A percentile compares a stretch with the other conserved stretches of the same genome.
These are phyloP conservation scores for Cryptophagus acutangulus DNA, from an alignment of 2,888 invertebrate genomes.

Conservation along the genomic window DNA sequence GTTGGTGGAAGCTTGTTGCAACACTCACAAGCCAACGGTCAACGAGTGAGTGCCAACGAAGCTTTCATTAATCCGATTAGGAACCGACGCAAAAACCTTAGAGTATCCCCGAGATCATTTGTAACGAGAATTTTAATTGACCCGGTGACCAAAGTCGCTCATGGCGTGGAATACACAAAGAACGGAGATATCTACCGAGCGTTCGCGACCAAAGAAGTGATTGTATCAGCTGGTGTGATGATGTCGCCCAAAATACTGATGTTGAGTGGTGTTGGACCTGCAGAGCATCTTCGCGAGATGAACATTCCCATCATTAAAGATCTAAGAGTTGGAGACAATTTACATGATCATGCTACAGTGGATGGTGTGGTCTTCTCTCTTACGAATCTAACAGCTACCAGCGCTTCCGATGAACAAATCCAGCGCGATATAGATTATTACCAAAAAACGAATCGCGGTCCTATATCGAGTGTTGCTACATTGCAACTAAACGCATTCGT, in stretches of 20 bases:
- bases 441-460: slow-evolving; percentile 48
- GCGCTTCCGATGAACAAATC: slow-evolving; percentile 44
- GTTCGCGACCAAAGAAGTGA: slow-evolving; percentile 57
- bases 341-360: slow-evolving; percentile 70
- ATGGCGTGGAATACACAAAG: slow-evolving; percentile 52
- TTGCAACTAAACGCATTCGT: slow-evolving; percentile 58
- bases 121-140: slow-evolving; percentile 59
- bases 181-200: slow-evolving; percentile 49
- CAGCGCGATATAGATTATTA: slow-evolving; percentile 49
- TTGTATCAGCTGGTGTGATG: slow-evolving; percentile 57
- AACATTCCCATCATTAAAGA: slow-evolving; percentile 57
- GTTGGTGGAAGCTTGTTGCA: slow-evolving; percentile 60
- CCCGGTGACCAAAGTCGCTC: slow-evolving; percentile 48
- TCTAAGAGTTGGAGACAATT: slow-evolving; percentile 66
- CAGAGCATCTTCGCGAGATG: slow-evolving; percentile 50
- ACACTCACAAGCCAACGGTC: slow-evolving; percentile 57
- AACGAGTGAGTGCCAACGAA: slow-evolving; percentile 57
- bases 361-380: slow-evolving; percentile 55
- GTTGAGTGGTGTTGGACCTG: slow-evolving; percentile 64
- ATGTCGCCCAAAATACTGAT: slow-evolving; percentile 61
- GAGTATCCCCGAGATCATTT: slow-evolving; percentile 51
- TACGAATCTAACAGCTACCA: slow-evolving; percentile 54
- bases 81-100: slow-evolving; percentile 50
- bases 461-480: slow-evolving; percentile 53
- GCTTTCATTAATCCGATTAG: slow-evolving; percentile 66